Evolutionary conservation across 2,797 vertebrate species (phyloP), one percentile per base, ranked within the genome.

Genomic region (Spinibarbus caldwelli): DNA sequence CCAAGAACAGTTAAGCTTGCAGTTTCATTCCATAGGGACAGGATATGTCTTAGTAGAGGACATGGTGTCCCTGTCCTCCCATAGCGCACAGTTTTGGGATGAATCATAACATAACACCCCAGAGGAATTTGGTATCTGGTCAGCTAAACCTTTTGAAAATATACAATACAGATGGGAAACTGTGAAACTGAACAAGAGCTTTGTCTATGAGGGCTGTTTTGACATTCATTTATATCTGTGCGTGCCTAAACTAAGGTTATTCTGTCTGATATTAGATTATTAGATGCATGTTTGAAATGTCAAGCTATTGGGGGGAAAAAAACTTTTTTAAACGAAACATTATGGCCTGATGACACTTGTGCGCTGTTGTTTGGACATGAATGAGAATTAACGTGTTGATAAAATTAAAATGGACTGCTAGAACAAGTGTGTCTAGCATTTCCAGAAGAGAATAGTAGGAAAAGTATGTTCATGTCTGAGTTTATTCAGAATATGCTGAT

Each of bases 71-170:
- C 80, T 78, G 64, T 78, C 34, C 23, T 80, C 59, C 72, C 29
- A 68, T 17, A 38, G 11, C 26, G 6, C 66, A 73, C 77, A 47
- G 45, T 84, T 66, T 73, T 80, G 47, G 77, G 38, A 80, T 66
- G 36, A 83, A 66, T 41, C 45, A 85, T 87, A 88, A 86, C 86
- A 85, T 71, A 73, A 73, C 76, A 80, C 54, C 68, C n/a, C 12
- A 70, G 66, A 86, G 49, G 52, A 43, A 71, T 75, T 87, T 85
- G n/a, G 82, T 85, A 49, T 87, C 62, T 88, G 82, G 49, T 72
- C 15, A 87, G 70, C 64, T 57, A 78, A 71, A 68, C 12, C 67
- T 11, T 83, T 82, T 23, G 23, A 86, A 70, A 86, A 73, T 49
- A 54, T 41, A 75, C 57, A 78, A 45, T 82, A 62, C 4, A 86